phyloP scores from a whole-genome alignment of 2,113 vertebrate species.

The Cnemophilus loriae region DNA sequence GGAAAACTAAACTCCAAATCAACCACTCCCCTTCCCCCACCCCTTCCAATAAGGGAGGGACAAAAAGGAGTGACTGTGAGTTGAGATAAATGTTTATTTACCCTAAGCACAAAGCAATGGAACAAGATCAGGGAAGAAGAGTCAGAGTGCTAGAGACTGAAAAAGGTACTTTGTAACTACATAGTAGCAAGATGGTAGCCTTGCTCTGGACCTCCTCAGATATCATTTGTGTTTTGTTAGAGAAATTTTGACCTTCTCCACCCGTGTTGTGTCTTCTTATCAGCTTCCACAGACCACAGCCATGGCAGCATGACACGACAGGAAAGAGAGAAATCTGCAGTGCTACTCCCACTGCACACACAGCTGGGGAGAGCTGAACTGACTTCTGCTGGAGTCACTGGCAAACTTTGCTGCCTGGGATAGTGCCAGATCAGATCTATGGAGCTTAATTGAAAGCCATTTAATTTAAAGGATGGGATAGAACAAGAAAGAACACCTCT shows the following conservation, averaged over 20 bases:
- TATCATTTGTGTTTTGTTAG: neutral
- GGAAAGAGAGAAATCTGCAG: neutral
- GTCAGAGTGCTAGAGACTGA: neutral
- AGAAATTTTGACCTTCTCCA: neutral
- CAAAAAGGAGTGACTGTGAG: neutral
- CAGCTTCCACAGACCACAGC: neutral
- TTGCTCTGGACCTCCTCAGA: neutral
- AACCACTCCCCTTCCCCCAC: neutral
- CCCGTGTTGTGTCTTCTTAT: neutral
- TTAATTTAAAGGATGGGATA: neutral
- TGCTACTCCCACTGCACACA: neutral
- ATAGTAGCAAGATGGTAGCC: neutral
- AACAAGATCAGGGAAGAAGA: neutral
- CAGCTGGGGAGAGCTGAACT: neutral
- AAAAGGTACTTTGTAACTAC: neutral
- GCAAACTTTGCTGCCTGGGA: neutral
- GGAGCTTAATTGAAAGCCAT: neutral
- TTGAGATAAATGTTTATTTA: neutral
- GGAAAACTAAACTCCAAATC: neutral
- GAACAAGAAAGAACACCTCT: conserved; percentile 9
- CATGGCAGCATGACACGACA: neutral
- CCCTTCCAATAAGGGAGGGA: fast-evolving
- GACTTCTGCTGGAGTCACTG: neutral
- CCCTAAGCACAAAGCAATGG: neutral
- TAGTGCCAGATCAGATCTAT: conserved; percentile 9